A percentile compares a stretch with the other conserved stretches of the same genome.
phyloP scores from a whole-genome alignment of 2,888 invertebrate species.

The Habroteleia sp. region DNA sequence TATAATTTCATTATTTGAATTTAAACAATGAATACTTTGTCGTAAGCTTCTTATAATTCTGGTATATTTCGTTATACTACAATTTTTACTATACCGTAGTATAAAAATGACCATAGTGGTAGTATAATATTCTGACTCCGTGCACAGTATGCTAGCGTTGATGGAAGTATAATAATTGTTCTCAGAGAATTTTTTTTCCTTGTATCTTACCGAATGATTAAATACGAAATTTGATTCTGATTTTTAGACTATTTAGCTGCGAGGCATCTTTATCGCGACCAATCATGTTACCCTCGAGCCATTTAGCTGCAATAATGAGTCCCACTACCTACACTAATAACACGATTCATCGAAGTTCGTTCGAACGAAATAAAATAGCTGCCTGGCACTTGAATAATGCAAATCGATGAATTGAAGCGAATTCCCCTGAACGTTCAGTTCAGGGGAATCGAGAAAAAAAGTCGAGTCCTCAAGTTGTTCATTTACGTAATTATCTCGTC shows the following conservation, averaged over 20 bases:
- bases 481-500: conserved; percentile 71
- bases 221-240: too few relatives aligned
- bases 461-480: conserved; percentile 66
- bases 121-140: too few relatives aligned
- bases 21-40: too few relatives aligned
- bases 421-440: conserved; percentile 19
- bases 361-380: conserved; percentile 35
- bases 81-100: too few relatives aligned
- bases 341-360: conserved; percentile 29
- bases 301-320: conserved; percentile 21
- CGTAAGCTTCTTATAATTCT: too few relatives aligned
- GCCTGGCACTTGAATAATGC: conserved; percentile 43
- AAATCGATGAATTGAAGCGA: conserved; percentile 49
- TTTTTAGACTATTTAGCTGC: background rate
- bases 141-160: too few relatives aligned
- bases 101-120: too few relatives aligned
- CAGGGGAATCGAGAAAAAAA: conserved; percentile 16
- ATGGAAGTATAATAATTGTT: too few relatives aligned
- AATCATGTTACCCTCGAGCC: conserved; percentile 14
- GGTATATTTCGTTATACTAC: too few relatives aligned
- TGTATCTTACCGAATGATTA: too few relatives aligned
- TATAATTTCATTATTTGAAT: too few relatives aligned
- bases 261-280: conserved; percentile 10
- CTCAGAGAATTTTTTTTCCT: too few relatives aligned
- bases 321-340: conserved; percentile 7